Base-by-base conservation (phyloP, 2,113 vertebrate species). In the Rhea americana region DNA sequence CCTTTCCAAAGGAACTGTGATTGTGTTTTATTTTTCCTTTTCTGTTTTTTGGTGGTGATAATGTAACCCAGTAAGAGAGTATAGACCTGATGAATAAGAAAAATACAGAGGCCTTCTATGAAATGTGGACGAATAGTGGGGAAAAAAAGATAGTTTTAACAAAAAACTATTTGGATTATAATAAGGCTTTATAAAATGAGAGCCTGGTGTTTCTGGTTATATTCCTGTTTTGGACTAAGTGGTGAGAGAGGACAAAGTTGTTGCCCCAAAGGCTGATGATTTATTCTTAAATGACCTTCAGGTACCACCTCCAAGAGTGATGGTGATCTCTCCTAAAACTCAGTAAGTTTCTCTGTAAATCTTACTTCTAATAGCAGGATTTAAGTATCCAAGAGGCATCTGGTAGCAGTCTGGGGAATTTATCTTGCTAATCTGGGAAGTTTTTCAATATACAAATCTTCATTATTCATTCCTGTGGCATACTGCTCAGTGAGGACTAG, bases 381-480 rank as follows among this genome's bases (percentile, higher is more conserved):
- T 48, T 43, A 8, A 5, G 51, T 35, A 20, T 35, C 13, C 26
- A 56, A 2, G 4, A 51, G 37, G 13, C 8, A 6, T 11, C 66
- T 32, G 26, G 2, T 56, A 51, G 26, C 16, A n/a, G 12, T 28
- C 43, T 41, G 14, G 19, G 9, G 76, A 21, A 14, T 78, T 32
- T 82, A 41, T 39, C 68, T 17, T 85, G 14, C 13, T 80, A 22
- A 37, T 80, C 37, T 17, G 20, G 21, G 14, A 65, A 66, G 39
- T 78, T 58, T 6, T 58, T 47, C 10, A 43, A 16, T 8, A 8
- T 3, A 8, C 2, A 53, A 25, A 39, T 66, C 45, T 32, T 4
- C 13, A 2, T 76, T 76, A 4, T 6, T 71, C 7, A 41, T 83
- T 61, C 24, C 56, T 65, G 9, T 0, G 0, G 20, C 8, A 5